These are phyloP conservation scores for Mnemiopsis leidyi DNA, from an alignment of 37 sponge, comb jelly and placozoan genomes.

Conservation along the genomic window DNA sequence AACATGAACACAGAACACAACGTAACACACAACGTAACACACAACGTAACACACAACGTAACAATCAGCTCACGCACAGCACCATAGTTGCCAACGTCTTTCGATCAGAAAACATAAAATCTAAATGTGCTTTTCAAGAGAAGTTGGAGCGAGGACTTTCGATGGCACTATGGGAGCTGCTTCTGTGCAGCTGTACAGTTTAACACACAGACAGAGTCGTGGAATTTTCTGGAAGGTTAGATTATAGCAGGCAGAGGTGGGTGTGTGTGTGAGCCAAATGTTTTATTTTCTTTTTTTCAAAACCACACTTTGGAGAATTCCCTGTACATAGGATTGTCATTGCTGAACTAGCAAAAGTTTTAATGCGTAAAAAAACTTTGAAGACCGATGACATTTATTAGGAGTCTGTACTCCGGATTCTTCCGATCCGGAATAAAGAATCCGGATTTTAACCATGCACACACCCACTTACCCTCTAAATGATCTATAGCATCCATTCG, in stretches of 20 bases:
- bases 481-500: conserved; percentile 10
- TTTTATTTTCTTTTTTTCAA: not conserved
- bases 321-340: not conserved
- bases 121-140: not conserved
- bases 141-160: not conserved
- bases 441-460: not conserved
- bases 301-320: not conserved
- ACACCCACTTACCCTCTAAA: conserved; percentile 45
- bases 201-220: no score
- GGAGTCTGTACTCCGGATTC: not conserved
- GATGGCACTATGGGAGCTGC: no score
- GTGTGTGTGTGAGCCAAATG: conserved; percentile 25
- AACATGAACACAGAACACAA: no score
- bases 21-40: not conserved
- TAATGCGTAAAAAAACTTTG: not conserved
- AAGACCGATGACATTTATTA: not conserved
- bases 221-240: no score
- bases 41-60: not conserved
- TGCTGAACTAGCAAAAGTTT: not conserved
- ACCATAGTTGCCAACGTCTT: not conserved
- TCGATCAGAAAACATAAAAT: not conserved
- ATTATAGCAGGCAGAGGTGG: no score
- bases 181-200: no score
- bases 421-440: not conserved
- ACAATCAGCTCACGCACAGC: not conserved